These are phyloP conservation scores for Zeuzera pyrina DNA, from an alignment of 2,888 invertebrate genomes.

Conservation along the genomic window DNA sequence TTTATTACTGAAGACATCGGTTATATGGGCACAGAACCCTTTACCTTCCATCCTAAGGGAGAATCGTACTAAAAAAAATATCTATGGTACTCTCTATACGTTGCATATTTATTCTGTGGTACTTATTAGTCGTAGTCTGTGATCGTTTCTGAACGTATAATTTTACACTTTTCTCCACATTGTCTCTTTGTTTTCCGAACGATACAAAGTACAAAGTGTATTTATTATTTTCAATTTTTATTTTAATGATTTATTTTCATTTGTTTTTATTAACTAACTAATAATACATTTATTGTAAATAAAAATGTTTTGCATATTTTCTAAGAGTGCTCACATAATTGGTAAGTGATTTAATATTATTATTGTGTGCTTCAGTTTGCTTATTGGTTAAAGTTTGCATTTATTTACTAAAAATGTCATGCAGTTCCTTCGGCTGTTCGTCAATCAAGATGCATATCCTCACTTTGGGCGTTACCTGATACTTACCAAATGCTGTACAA, in stretches of 20 bases:
- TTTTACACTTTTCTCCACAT: too few species aligned
- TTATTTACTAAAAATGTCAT: constrained; percentile 5
- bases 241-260: constrained; percentile 15
- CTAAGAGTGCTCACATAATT: constrained; percentile 32
- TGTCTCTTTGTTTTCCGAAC: too few species aligned
- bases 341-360: constrained; percentile 27
- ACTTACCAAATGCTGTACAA: constrained; percentile 93
- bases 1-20: too few species aligned
- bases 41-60: too few species aligned
- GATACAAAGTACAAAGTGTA: constrained; percentile 35
- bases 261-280: constrained; percentile 11
- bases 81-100: constrained; percentile 27
- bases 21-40: too few species aligned
- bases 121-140: constrained; percentile 1
- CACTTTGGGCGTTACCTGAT: constrained; percentile 82
- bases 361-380: background rate
- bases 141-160: background rate
- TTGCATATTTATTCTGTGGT: constrained; percentile 11
- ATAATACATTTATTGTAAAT: background rate
- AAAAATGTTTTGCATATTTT: constrained; percentile 36
- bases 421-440: constrained; percentile 32
- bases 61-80: too few species aligned
- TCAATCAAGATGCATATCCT: constrained; percentile 75
- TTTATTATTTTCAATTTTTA: constrained; percentile 14
- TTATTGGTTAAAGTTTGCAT: background rate